These are phyloP conservation scores for Drosophila tani DNA, from an alignment of 1,140 invertebrate species.

Conservation along the genomic window DNA sequence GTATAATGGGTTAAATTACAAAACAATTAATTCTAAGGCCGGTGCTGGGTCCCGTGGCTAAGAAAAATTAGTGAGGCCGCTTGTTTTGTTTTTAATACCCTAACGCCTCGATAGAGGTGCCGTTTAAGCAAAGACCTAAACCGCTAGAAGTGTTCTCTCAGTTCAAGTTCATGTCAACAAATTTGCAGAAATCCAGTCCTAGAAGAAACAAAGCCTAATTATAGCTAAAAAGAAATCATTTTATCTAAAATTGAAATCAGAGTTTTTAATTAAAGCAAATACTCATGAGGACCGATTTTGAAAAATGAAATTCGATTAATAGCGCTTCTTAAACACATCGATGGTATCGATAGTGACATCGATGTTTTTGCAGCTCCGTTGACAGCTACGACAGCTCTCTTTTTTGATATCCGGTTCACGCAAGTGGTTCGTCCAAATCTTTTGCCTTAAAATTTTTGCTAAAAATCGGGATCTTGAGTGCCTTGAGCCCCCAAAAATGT, in stretches of 20 bases:
- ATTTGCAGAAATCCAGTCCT: too few species aligned
- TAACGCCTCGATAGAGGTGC: background rate
- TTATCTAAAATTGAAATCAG: too few species aligned
- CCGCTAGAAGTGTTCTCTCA: background rate
- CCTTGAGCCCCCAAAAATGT: constrained; percentile 13
- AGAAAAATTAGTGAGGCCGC: constrained; percentile 5
- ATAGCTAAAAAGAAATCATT: too few species aligned
- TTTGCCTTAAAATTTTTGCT: constrained; percentile 26
- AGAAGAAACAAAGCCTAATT: too few species aligned
- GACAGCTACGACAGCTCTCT: constrained; percentile 65
- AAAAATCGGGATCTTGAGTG: constrained; percentile 12
- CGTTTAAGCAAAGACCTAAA: background rate
- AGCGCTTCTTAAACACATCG: background rate
- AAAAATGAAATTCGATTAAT: too few species aligned
- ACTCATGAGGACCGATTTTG: too few species aligned
- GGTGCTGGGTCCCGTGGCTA: constrained; percentile 6
- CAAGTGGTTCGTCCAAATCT: constrained; percentile 72
- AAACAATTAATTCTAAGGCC: constrained; percentile 11
- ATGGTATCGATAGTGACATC: background rate
- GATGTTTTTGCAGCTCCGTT: constrained; percentile 31
- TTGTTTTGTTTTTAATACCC: background rate
- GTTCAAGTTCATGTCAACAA: too few species aligned
- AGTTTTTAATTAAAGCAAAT: too few species aligned
- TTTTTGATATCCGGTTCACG: constrained; percentile 83
- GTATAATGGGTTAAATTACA: constrained; percentile 1